Conservation (phyloP, 2,113 vertebrate genomes). For the Porphyrio hochstetteri region DNA sequence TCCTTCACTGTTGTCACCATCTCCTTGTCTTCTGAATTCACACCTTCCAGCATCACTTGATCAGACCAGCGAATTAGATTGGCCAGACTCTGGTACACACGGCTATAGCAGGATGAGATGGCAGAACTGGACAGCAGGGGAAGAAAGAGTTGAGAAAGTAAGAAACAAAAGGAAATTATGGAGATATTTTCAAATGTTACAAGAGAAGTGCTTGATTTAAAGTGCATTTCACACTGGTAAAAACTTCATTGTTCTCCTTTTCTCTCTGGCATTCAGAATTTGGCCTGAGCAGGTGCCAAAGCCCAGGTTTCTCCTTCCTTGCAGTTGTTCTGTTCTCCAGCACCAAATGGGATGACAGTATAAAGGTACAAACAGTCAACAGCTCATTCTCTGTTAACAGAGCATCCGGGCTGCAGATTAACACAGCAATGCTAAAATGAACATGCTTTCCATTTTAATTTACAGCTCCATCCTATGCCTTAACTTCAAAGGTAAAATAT, state of each 20-base stretch:
- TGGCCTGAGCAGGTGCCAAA: neutral
- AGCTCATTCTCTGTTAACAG: neutral
- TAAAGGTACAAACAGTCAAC: neutral
- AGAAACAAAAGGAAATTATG: neutral
- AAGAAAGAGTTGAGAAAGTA: neutral
- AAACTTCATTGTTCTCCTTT: neutral
- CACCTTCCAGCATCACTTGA: conserved; percentile 95
- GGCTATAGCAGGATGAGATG: conserved; percentile 93
- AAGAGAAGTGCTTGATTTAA: neutral
- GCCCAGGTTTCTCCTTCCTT: neutral
- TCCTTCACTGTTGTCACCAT: conserved; percentile 88
- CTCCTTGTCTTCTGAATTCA: conserved; percentile 95
- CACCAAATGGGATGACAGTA: neutral
- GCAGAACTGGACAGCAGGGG: conserved; percentile 80
- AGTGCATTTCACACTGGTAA: neutral
- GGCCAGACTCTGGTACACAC: conserved; percentile 95
- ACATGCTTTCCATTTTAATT: neutral
- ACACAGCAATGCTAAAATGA: neutral
- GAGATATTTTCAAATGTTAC: neutral
- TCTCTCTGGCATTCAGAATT: neutral
- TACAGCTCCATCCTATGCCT: neutral
- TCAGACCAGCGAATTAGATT: conserved; percentile 98
- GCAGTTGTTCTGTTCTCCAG: neutral
- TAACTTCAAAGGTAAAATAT: neutral
- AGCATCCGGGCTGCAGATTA: neutral